Evolutionary conservation across 2,113 vertebrate genomes (phyloP), one percentile per base, ranked within the genome.

Genomic region (Emydura subglobosa): DNA sequence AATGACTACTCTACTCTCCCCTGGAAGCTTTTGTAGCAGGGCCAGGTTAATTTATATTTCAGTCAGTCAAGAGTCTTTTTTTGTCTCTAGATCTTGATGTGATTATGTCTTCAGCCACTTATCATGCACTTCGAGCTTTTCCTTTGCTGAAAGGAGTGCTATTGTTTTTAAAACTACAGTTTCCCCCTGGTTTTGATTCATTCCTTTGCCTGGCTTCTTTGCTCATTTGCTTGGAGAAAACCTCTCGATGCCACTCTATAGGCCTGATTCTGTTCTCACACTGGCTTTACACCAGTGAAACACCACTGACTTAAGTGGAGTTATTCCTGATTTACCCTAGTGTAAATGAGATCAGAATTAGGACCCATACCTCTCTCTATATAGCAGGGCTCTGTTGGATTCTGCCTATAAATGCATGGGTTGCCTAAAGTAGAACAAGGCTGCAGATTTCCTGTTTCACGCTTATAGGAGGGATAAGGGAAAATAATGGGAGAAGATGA

Each of bases 51-150:
- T 88, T 90, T 94, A 87, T 55, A 12, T 81, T 93, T 93, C 54
- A 29, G 57, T 76, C 88, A 91, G 53, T 72, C 50, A 59, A 85
- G 81, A 93, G 86, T 57, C 44, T 34, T 84, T 88, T 89, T 50
- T 82, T 53, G 17, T 84, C 87, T 87, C 61, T 84, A 83, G 55
- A 78, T 95, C 85, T 94, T 95, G 78, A 47, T 59, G 27, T 27
- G 85, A 91, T 93, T 89, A 34, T 95, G 85, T 86, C 72, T 95
- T 97, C 80, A 95, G 85, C 85, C 88, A 80, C 94, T 94, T 95
- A 72, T 0, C 68, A 42, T 83, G 57, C 79, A 81, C 90, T 91
- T 85, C 82, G 88, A 49, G 61, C 82, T 78, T 93, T 80, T 85
- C 83, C 91, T 44, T 93, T 96, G 90, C 87, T 92, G 87, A 86